Percentiles rank a stretch among this genome's conserved stretches.
Conservation (phyloP, 2,113 vertebrate genomes). For the Laticauda colubrina region DNA sequence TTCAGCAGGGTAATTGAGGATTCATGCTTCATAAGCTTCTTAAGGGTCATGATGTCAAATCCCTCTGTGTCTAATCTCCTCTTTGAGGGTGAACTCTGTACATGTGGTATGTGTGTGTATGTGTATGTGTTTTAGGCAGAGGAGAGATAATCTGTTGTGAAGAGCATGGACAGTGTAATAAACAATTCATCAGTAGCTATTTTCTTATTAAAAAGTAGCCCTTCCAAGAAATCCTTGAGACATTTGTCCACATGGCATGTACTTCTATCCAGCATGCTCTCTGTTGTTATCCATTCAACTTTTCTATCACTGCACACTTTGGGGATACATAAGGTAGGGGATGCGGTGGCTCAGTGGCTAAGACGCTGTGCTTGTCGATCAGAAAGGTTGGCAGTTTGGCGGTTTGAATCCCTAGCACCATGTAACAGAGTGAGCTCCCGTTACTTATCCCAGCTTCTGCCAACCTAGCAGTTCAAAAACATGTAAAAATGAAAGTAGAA, state of each 20-base stretch:
- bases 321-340: too few relatives aligned
- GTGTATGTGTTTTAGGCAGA: not conserved
- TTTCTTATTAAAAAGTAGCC: not conserved
- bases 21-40: conserved; percentile 21
- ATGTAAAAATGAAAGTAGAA: too few relatives aligned
- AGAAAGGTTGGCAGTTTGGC: too few relatives aligned
- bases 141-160: not conserved
- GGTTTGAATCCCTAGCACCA: too few relatives aligned
- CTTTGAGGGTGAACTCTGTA: not conserved
- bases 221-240: not conserved
- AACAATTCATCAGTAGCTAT: not conserved
- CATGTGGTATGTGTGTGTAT: not conserved
- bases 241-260: not conserved
- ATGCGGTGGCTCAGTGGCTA: too few relatives aligned
- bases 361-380: too few relatives aligned
- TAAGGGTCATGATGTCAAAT: conserved; percentile 28
- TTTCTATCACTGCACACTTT: not conserved
- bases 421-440: too few relatives aligned
- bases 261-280: not conserved
- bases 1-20: not conserved
- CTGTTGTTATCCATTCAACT: not conserved
- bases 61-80: conserved; percentile 8
- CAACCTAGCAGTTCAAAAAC: too few relatives aligned
- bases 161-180: not conserved
- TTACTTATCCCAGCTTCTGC: too few relatives aligned